Evolutionary conservation across 2,797 vertebrate species (phyloP).

Genomic region (Neosalanx taihuensis): DNA sequence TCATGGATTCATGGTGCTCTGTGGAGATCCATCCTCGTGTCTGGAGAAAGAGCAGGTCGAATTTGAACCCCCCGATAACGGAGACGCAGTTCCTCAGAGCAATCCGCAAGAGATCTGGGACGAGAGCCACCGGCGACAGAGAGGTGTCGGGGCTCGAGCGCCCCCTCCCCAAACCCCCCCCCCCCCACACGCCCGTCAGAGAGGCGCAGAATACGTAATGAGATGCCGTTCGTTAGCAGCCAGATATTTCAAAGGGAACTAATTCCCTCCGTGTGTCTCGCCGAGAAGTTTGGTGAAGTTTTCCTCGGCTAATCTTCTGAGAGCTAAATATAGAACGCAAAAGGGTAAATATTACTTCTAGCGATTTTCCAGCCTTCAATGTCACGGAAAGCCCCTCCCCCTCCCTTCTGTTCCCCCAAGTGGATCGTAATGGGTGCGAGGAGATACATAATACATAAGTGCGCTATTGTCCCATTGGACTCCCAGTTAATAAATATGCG

Average conservation of each 20-base stretch:
- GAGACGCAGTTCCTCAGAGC: not conserved
- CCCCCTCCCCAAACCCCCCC: too few species aligned
- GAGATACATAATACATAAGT: constrained; percentile 51
- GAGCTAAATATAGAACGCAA: not conserved
- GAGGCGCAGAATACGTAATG: not conserved
- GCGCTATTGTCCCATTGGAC: constrained; percentile 39
- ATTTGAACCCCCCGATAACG: not conserved
- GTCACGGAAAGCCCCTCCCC: not conserved
- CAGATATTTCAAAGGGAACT: not conserved
- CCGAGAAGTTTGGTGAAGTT: not conserved
- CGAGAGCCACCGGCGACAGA: not conserved
- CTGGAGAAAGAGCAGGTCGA: not conserved
- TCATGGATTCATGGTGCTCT: not conserved
- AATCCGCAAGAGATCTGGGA: not conserved
- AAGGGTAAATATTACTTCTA: constrained; percentile 6
- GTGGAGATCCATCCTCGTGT: not conserved
- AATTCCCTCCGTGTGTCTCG: too few species aligned
- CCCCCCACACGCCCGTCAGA: not conserved
- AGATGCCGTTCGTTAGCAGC: not conserved
- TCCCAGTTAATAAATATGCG: constrained; percentile 44
- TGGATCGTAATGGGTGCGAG: constrained; percentile 32
- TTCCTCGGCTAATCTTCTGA: not conserved
- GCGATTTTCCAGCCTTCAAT: constrained; percentile 3
- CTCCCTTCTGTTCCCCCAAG: not conserved
- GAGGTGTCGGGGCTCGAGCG: not conserved